phyloP scores from a whole-genome alignment of 1,140 invertebrate genomes.

The Drosophila watanabei region DNA sequence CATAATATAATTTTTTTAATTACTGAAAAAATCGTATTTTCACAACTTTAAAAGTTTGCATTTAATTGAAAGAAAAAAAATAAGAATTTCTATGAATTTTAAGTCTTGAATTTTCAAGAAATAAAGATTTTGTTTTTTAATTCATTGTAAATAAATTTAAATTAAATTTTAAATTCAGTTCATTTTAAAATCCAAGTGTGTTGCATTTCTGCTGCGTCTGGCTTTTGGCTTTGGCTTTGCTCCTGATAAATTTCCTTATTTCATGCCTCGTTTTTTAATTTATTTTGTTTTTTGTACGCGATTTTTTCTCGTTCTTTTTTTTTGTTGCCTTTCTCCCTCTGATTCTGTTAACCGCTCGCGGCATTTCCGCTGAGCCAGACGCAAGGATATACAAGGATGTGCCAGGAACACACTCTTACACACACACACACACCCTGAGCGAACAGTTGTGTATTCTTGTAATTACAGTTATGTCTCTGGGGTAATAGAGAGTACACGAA shows the following conservation, averaged over 20 bases:
- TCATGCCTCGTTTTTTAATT: slow-evolving; percentile 83
- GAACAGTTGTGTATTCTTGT: slow-evolving; percentile 66
- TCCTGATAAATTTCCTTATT: slow-evolving; percentile 82
- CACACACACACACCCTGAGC: slow-evolving; percentile 1
- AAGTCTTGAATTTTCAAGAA: no score
- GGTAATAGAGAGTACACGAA: slow-evolving; percentile 57
- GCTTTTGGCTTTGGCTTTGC: slow-evolving; percentile 45
- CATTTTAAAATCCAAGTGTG: neutral
- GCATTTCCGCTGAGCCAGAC: slow-evolving; percentile 72
- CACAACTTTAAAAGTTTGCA: neutral
- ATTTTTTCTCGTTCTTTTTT: slow-evolving; percentile 21
- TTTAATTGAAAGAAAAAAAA: neutral
- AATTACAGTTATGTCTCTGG: slow-evolving; percentile 83
- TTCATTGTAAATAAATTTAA: neutral
- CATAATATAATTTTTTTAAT: neutral
- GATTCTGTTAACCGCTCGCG: slow-evolving; percentile 59
- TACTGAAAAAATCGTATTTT: neutral
- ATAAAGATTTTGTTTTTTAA: neutral
- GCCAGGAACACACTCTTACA: slow-evolving; percentile 38
- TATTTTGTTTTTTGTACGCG: slow-evolving; percentile 45
- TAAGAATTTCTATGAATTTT: neutral
- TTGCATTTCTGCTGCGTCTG: slow-evolving; percentile 71
- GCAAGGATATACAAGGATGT: slow-evolving; percentile 35
- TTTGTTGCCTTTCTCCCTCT: slow-evolving; percentile 22
- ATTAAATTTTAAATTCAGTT: neutral